Conservation (phyloP, 2,888 invertebrate species). For the Punctoribates punctum region DNA sequence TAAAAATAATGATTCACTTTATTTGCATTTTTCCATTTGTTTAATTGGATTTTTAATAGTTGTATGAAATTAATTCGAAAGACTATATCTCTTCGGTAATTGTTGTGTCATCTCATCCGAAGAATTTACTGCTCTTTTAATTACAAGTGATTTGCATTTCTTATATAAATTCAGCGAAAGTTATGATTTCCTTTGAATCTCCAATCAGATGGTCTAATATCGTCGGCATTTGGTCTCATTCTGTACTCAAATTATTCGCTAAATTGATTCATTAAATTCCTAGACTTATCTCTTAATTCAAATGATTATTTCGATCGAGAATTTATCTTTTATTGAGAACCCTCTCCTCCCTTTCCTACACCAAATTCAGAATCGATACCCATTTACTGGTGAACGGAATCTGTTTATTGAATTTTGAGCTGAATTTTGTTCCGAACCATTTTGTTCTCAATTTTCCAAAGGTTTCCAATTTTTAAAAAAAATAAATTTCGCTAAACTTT, state of each 20-base stretch:
- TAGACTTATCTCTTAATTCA: no score
- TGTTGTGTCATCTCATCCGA: neutral
- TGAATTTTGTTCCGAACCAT: neutral
- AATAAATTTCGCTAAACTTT: neutral
- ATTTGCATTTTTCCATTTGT: constrained; percentile 22
- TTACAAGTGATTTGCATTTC: no score
- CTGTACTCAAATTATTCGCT: no score
- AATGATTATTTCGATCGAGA: no score
- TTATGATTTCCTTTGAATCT: no score
- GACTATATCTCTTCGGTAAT: neutral
- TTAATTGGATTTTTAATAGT: constrained; percentile 7
- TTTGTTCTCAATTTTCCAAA: neutral
- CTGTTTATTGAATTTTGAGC: neutral
- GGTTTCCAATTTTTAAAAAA: neutral
- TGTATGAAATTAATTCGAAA: neutral
- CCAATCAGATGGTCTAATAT: no score
- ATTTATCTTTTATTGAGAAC: neutral
- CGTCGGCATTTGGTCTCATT: no score
- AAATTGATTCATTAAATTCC: no score
- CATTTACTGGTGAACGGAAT: neutral
- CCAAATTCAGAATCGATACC: constrained; percentile 5
- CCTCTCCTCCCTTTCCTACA: neutral
- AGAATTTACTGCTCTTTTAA: no score
- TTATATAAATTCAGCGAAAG: no score
- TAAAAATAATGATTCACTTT: constrained; percentile 9